phyloP scores from a whole-genome alignment of 2,113 vertebrate genomes.

The Corythoichthys intestinalis region DNA sequence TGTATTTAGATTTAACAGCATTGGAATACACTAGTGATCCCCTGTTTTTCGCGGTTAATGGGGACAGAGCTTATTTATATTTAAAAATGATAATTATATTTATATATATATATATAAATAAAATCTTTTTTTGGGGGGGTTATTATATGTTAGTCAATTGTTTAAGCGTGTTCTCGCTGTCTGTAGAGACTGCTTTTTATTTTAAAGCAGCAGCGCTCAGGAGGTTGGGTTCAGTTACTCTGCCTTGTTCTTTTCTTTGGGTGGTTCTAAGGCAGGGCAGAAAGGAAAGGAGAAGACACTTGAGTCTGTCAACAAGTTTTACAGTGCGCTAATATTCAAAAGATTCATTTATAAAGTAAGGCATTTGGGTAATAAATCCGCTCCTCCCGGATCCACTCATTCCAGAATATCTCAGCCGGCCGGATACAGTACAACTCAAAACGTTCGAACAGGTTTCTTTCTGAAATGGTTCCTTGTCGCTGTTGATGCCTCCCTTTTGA shows the following conservation, averaged over 20 bases:
- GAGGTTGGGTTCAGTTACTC: slow-evolving; percentile 21
- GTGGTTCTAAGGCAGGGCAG: slow-evolving; percentile 20
- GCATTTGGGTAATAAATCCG: slow-evolving; percentile 42
- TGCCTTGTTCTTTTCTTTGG: slow-evolving; percentile 23
- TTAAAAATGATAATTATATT: too few species aligned
- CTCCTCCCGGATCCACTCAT: slow-evolving; percentile 25
- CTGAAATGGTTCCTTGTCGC: slow-evolving; percentile 10
- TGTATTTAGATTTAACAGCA: too few species aligned
- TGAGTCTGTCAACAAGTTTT: slow-evolving; percentile 48
- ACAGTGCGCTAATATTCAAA: slow-evolving; percentile 44
- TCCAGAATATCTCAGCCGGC: slow-evolving; percentile 48
- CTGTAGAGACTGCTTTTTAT: too few species aligned
- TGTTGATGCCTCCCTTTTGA: slow-evolving; percentile 28
- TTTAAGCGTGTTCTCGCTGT: too few species aligned
- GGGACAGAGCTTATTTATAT: too few species aligned
- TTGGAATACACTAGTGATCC: too few species aligned
- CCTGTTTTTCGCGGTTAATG: too few species aligned
- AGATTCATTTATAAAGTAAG: slow-evolving; percentile 41
- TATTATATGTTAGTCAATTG: too few species aligned
- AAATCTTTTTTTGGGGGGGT: too few species aligned
- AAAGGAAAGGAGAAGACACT: slow-evolving; percentile 37
- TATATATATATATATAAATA: too few species aligned
- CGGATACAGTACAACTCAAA: slow-evolving; percentile 22
- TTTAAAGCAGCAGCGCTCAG: slow-evolving; percentile 14
- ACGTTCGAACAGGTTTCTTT: slow-evolving; percentile 20